A percentile compares a stretch with the other conserved stretches of the same genome.
These are phyloP conservation scores for Caenorhabditis angaria DNA, from an alignment of 2,888 invertebrate genomes.

Conservation along the genomic window DNA sequence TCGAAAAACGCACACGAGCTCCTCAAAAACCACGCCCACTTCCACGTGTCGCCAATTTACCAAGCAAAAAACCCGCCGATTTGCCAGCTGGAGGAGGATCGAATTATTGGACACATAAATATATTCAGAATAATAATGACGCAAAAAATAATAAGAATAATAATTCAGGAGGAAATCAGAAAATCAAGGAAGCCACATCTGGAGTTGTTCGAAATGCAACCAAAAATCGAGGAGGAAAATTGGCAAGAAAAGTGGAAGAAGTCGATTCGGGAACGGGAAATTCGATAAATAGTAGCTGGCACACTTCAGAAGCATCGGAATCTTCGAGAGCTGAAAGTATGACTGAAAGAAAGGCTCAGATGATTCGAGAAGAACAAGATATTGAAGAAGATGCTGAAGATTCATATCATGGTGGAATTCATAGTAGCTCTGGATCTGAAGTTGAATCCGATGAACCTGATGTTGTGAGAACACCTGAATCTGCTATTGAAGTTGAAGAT, in stretches of 20 bases:
- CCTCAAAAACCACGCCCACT: background rate
- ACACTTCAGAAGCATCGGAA: slow-evolving; percentile 6
- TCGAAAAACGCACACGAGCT: background rate
- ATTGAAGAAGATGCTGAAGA: slow-evolving; percentile 44
- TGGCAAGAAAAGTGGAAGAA: background rate
- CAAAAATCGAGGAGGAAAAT: background rate
- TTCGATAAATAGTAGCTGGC: slow-evolving; percentile 20
- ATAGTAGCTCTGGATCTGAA: background rate
- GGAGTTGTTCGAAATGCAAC: background rate
- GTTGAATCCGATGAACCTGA: background rate
- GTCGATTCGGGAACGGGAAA: slow-evolving; percentile 28
- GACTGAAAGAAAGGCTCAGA: slow-evolving; percentile 46
- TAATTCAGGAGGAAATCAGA: background rate
- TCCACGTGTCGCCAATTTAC: slow-evolving; percentile 1
- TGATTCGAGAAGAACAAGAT: slow-evolving; percentile 32
- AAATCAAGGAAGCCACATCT: no score
- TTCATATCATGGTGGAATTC: background rate
- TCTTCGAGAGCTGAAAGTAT: slow-evolving; percentile 25
- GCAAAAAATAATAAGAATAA: background rate
- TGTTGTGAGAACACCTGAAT: background rate
- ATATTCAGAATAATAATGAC: background rate
- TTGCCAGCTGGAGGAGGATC: background rate
- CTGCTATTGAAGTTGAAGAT: slow-evolving; percentile 10
- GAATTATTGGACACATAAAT: slow-evolving; percentile 1
- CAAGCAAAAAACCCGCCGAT: background rate